Base-by-base conservation (phyloP, 2,888 invertebrate genomes). In the Ceraclea dissimilis region DNA sequence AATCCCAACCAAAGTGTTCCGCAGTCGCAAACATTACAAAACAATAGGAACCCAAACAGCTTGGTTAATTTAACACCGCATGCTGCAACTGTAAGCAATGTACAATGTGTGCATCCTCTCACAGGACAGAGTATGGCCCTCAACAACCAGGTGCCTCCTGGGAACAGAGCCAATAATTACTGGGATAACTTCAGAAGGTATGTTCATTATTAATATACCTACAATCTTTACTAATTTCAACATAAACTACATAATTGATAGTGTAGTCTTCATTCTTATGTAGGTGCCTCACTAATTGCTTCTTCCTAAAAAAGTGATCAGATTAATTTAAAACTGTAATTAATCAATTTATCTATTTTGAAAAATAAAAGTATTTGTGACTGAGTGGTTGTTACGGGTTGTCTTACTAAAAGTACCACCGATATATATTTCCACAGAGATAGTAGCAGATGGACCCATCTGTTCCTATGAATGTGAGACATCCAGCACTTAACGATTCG, bases 121-220 rank as follows among this genome's bases (percentile, higher is more conserved):
- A 16, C 56, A 63, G 49, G 63, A 69, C 66, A 59, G 68, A 17
- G 74, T 76, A 64, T 82, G 63, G 84, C 87, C 1, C 77, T 93
- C 47, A 93, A 93, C 72, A 93, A 93, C 71, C 91, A 93, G 76
- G 92, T 93, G 53, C 88, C 91, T 39, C 93, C 93, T 33, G 92
- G 93, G 22, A 91, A 90, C 71, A 79, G 93, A 63, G 91, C 92
- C 55, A 93, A 93, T 71, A 93, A 93, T 74, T 93, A 93, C 72
- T 93, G 91, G 91, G 93, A 93, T 70, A 93, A 93, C 74, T 93
- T 93, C 71, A 78, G 91, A 76, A 92, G 92, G 91, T 90, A 84
- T 80, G 66, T 65, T 13, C 56, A 53, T 20, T 26, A 26, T 10
- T 26, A 26, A 26, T 26, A 26, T 26, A 26, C 26, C 4, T 26